phyloP scores from a whole-genome alignment of 2,113 vertebrate species.

The Nothocercus nigrocapillus region DNA sequence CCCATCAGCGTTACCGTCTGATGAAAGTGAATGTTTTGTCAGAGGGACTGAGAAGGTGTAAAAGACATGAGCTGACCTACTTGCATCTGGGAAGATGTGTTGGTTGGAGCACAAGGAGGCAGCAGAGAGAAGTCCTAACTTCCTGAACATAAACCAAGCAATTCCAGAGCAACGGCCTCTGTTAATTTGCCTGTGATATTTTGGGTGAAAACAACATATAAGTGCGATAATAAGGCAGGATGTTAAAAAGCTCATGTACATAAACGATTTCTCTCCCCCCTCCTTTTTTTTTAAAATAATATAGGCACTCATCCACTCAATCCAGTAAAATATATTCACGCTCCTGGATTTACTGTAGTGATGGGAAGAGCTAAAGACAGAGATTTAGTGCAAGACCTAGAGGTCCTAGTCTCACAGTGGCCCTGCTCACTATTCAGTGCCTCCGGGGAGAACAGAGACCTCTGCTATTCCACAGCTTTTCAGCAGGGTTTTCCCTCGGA shows the following conservation, averaged over 20 bases:
- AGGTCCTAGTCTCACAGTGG: neutral
- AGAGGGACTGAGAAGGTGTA: neutral
- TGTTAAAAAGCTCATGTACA: neutral
- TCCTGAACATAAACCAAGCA: neutral
- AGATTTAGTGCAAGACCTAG: neutral
- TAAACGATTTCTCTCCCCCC: neutral
- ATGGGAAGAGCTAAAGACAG: neutral
- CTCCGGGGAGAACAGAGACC: neutral
- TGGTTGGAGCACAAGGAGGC: neutral
- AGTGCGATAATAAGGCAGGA: neutral
- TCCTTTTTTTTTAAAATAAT: neutral
- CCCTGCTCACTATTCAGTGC: neutral
- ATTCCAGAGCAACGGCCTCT: neutral
- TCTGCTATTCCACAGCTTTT: neutral
- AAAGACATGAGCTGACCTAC: neutral
- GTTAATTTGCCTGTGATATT: neutral
- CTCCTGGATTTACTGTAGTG: neutral
- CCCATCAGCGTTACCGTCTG: neutral
- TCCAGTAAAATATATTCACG: neutral
- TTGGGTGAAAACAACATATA: neutral
- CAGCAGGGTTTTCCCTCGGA: conserved; percentile 11
- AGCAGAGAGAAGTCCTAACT: neutral
- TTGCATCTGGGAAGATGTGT: neutral
- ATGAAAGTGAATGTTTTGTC: neutral
- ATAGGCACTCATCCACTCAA: neutral